Conservation (phyloP, 2,888 invertebrate genomes). For the Noctua pronuba region DNA sequence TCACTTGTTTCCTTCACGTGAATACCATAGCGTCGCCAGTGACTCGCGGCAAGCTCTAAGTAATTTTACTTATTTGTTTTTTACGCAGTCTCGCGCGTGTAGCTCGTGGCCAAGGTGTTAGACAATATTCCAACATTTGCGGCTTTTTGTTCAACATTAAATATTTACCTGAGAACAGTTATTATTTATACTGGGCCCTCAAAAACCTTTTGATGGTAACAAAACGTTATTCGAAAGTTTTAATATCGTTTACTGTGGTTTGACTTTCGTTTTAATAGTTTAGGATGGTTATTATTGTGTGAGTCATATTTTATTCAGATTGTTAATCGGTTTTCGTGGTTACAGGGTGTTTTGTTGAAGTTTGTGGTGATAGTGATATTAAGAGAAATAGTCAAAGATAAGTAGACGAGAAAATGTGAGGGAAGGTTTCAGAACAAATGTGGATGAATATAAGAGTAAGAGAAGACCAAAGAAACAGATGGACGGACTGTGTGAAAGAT, state of each 20-base stretch:
- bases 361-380: not conserved
- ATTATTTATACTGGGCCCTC: constrained; percentile 50
- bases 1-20: not conserved
- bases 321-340: constrained; percentile 35
- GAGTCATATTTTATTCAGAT: constrained; percentile 21
- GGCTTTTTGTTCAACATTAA: constrained; percentile 58
- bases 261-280: constrained; percentile 44
- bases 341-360: constrained; percentile 6
- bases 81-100: not conserved
- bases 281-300: constrained; percentile 36
- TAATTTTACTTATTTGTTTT: not conserved
- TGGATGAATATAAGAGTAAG: not conserved
- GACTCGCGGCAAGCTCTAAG: not conserved
- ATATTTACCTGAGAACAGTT: constrained; percentile 50
- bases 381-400: not conserved
- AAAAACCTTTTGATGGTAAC: constrained; percentile 60
- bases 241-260: constrained; percentile 58
- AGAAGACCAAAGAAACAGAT: not conserved
- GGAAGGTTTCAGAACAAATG: not conserved
- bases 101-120: constrained; percentile 4
- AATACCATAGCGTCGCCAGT: not conserved
- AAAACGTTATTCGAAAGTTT: constrained; percentile 55
- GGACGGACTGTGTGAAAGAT: not conserved
- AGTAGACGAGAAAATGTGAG: not conserved
- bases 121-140: constrained; percentile 41